A percentile compares a stretch with the other conserved stretches of the same genome.
phyloP scores from a whole-genome alignment of 2,113 vertebrate genomes.

The Myotis brandtii region DNA sequence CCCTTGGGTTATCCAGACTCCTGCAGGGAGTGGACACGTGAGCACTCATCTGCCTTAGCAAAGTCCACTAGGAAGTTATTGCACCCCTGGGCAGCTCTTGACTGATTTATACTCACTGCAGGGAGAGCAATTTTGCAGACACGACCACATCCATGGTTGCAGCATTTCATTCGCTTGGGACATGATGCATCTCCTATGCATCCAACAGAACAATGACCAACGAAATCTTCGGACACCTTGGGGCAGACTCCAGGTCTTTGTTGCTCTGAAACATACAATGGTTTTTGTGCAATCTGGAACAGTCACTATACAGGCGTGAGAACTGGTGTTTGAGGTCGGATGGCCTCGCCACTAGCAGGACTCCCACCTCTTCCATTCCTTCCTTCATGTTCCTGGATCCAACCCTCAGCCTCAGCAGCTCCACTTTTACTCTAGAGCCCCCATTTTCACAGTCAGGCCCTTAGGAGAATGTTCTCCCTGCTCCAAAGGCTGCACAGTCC shows the following conservation, averaged over 20 bases:
- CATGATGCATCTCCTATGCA: background rate
- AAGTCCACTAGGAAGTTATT: background rate
- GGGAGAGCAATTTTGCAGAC: fast-evolving
- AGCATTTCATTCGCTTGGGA: background rate
- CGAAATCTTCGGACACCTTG: fast-evolving
- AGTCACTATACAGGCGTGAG: background rate
- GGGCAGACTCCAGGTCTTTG: background rate
- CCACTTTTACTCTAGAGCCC: background rate
- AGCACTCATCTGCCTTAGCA: background rate
- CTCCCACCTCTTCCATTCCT: background rate
- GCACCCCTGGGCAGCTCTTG: background rate
- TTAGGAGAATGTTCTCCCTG: background rate
- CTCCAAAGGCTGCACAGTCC: background rate
- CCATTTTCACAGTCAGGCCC: background rate
- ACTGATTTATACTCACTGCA: background rate
- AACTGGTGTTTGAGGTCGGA: background rate
- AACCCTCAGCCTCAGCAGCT: background rate
- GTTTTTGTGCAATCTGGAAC: background rate
- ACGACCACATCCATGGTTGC: background rate
- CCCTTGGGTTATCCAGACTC: background rate
- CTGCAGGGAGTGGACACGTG: too few species aligned
- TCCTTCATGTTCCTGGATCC: background rate
- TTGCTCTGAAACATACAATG: background rate
- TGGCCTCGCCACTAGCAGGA: background rate
- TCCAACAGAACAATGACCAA: fast-evolving